Conservation (phyloP, 2,797 vertebrate species). For the Garrulus glandarius region DNA sequence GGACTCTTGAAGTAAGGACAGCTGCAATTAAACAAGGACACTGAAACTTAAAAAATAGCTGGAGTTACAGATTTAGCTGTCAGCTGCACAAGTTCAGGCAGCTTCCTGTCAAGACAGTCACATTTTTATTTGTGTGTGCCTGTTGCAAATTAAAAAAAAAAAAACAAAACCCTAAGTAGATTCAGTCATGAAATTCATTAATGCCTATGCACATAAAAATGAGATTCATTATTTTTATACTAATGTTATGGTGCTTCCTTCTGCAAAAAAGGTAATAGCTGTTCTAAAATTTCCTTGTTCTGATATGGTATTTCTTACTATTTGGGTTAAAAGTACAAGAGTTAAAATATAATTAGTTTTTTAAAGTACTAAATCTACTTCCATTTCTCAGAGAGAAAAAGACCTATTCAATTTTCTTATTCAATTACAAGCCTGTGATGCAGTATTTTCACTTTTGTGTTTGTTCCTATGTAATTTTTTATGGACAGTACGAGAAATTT, state of each 20-base stretch:
- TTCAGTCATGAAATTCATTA: background rate
- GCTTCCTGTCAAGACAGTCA: background rate
- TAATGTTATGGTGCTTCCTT: background rate
- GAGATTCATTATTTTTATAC: background rate
- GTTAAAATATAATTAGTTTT: background rate
- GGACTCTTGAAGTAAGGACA: background rate
- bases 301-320: background rate
- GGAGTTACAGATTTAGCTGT: background rate
- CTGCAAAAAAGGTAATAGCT: background rate
- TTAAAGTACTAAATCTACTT: background rate
- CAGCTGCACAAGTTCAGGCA: background rate
- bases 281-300: background rate
- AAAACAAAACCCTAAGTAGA: background rate
- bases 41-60: background rate
- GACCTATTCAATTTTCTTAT: background rate
- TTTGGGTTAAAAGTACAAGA: background rate
- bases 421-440: background rate
- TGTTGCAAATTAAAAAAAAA: background rate
- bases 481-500: background rate
- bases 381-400: background rate
- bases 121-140: background rate
- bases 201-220: background rate
- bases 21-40: background rate
- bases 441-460: background rate
- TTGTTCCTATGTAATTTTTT: background rate